phyloP scores from a whole-genome alignment of 2,113 vertebrate species.

The Myotis yumanensis region DNA sequence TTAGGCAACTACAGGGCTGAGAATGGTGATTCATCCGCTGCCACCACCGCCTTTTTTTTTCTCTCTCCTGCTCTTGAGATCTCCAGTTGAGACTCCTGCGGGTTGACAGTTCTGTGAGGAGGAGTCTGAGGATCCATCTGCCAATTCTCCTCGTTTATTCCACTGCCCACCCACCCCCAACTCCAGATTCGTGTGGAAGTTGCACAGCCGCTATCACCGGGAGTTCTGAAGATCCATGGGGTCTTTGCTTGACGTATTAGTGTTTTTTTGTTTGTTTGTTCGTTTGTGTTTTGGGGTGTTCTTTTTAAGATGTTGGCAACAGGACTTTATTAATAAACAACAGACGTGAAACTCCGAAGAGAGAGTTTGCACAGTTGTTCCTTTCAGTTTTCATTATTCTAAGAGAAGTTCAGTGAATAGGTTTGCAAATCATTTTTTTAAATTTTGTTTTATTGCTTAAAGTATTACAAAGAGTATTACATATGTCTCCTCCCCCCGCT shows the following conservation, averaged over 20 bases:
- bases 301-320: constrained; percentile 22
- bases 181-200: constrained; percentile 78
- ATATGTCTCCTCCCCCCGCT: not conserved
- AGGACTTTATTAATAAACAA: constrained; percentile 9
- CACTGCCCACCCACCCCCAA: not conserved
- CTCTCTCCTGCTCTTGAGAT: constrained; percentile 68
- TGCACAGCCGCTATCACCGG: constrained; percentile 72
- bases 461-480: too few relatives aligned
- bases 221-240: constrained; percentile 75
- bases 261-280: constrained; percentile 35
- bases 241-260: constrained; percentile 79
- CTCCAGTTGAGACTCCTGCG: constrained; percentile 75
- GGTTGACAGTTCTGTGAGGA: constrained; percentile 80
- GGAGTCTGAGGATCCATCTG: constrained; percentile 75
- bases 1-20: constrained; percentile 78
- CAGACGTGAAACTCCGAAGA: not conserved
- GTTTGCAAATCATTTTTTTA: constrained; percentile 40
- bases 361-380: not conserved
- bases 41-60: constrained; percentile 68
- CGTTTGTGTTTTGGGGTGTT: constrained; percentile 48
- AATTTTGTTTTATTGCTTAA: constrained; percentile 13
- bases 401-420: not conserved
- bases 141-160: constrained; percentile 48
- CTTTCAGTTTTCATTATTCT: not conserved
- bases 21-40: constrained; percentile 77